Percentiles rank a stretch among this genome's conserved stretches.
These are phyloP conservation scores for Aporophyla lueneburgensis DNA, from an alignment of 2,888 invertebrate genomes.

Conservation along the genomic window DNA sequence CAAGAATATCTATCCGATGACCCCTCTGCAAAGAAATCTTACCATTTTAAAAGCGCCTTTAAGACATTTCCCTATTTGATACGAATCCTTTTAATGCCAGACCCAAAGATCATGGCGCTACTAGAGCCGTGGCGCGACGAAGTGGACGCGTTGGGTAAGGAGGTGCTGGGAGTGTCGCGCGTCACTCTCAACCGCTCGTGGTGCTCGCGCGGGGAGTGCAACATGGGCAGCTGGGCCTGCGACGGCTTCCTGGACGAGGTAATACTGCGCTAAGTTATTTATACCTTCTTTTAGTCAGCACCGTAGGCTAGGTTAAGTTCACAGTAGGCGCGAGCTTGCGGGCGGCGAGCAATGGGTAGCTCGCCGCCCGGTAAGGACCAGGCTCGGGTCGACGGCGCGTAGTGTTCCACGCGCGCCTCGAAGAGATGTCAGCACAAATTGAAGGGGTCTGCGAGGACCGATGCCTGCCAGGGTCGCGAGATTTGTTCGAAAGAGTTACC, in stretches of 20 bases:
- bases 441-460: no score
- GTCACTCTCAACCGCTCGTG: conserved; percentile 91
- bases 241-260: conserved; percentile 92
- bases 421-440: no score
- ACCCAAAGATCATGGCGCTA: conserved; percentile 85
- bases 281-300: background rate
- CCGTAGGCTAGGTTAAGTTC: background rate
- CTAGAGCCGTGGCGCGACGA: conserved; percentile 92
- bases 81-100: conserved; percentile 63
- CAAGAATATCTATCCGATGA: background rate
- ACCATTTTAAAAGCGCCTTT: background rate
- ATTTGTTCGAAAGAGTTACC: no score
- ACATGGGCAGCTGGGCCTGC: conserved; percentile 93
- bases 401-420: no score
- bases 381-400: no score
- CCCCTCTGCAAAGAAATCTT: background rate
- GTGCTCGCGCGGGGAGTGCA: conserved; percentile 92
- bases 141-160: conserved; percentile 91
- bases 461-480: no score
- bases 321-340: no score
- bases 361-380: no score
- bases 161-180: conserved; percentile 90
- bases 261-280: background rate
- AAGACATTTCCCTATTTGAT: background rate
- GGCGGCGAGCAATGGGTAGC: no score